Percentiles rank a stretch among this genome's conserved stretches.
phyloP scores from a whole-genome alignment of 2,888 invertebrate genomes.

The Drosophila multiciliata region DNA sequence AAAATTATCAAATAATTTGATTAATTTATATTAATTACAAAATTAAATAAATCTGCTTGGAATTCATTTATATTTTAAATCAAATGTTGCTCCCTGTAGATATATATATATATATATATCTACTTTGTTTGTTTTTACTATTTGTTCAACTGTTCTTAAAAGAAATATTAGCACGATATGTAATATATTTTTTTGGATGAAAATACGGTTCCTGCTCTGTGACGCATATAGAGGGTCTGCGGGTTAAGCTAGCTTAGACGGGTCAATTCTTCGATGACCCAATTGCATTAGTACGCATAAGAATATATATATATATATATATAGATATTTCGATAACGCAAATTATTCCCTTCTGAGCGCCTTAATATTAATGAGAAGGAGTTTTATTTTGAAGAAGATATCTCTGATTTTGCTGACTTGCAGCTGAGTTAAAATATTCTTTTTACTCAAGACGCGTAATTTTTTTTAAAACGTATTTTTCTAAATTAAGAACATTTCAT shows the following conservation, averaged over 20 bases:
- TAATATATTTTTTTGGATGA: constrained; percentile 57
- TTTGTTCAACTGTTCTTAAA: constrained; percentile 31
- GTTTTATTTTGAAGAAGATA: neutral
- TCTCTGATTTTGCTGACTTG: neutral
- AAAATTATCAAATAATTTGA: neutral
- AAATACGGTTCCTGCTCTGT: constrained; percentile 33
- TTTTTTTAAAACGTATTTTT: too few species aligned
- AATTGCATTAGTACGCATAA: neutral
- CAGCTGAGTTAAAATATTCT: neutral
- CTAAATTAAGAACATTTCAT: too few species aligned
- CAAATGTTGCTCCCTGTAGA: neutral
- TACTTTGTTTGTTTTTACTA: constrained; percentile 17
- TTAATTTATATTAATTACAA: neutral
- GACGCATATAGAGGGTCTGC: constrained; percentile 47
- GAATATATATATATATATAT: neutral
- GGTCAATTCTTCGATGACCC: neutral
- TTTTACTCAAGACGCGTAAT: too few species aligned
- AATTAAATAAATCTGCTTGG: neutral
- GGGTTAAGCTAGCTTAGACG: constrained; percentile 16
- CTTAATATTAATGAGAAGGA: neutral
- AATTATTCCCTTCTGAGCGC: neutral
- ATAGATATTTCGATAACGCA: neutral
- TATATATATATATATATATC: neutral
- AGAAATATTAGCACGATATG: constrained; percentile 45
- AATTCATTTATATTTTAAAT: neutral